A percentile compares a stretch with the other conserved stretches of the same genome.
phyloP scores from a whole-genome alignment of 2,113 vertebrate genomes.

The Datnioides undecimradiatus region DNA sequence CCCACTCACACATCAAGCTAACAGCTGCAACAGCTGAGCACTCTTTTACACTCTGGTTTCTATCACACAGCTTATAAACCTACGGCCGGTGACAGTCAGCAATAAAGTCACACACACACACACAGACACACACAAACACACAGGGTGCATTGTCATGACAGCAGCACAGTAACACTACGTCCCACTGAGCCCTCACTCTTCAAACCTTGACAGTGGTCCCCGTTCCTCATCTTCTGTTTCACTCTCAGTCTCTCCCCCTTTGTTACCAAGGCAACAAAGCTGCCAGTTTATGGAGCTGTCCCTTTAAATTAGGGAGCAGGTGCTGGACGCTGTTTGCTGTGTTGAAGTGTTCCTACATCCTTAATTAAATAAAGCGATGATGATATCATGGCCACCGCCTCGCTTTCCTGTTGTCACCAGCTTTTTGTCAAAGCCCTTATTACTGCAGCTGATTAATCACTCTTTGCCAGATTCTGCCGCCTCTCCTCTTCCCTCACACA shows the following conservation, averaged over 20 bases:
- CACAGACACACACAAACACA: slow-evolving; percentile 2
- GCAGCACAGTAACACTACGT: neutral
- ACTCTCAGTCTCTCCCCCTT: neutral
- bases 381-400: slow-evolving; percentile 1
- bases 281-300: slow-evolving; percentile 33
- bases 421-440: neutral
- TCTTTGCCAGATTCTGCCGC: neutral
- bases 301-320: slow-evolving; percentile 50
- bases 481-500: neutral
- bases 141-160: neutral
- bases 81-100: slow-evolving; percentile 38
- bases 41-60: slow-evolving; percentile 53
- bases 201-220: neutral
- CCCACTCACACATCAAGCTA: slow-evolving; percentile 10
- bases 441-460: neutral
- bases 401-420: neutral
- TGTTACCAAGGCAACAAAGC: slow-evolving; percentile 63
- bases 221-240: neutral
- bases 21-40: slow-evolving; percentile 44
- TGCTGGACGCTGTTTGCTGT: slow-evolving; percentile 23
- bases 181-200: neutral
- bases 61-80: slow-evolving; percentile 61
- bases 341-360: slow-evolving; percentile 3
- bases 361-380: slow-evolving; percentile 41
- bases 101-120: slow-evolving; percentile 9